Percentiles rank a stretch among this genome's conserved stretches.
phyloP scores from a whole-genome alignment of 2,113 vertebrate genomes.

The Ploceus nigricollis region DNA sequence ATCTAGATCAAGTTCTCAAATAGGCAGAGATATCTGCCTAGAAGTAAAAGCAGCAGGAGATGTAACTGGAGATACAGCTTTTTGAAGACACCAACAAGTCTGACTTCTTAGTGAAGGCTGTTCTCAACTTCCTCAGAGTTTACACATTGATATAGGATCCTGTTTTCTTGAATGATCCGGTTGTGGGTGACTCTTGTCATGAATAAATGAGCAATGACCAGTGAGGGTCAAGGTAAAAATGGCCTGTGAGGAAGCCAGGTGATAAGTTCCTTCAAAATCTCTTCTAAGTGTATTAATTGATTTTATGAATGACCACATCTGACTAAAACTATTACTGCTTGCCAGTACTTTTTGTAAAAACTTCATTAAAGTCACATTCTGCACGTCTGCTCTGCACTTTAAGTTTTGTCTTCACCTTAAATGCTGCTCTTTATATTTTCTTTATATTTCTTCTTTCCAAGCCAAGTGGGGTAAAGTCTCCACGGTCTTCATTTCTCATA shows the following conservation, averaged over 20 bases:
- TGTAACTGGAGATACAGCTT: not conserved
- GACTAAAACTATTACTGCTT: not conserved
- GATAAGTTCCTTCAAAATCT: not conserved
- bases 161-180: not conserved
- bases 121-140: not conserved
- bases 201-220: not conserved
- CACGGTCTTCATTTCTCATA: rapidly evolving
- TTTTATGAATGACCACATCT: not conserved
- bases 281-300: not conserved
- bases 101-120: not conserved
- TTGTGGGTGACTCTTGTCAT: not conserved
- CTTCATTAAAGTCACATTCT: not conserved
- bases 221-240: not conserved
- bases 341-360: not conserved
- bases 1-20: not conserved
- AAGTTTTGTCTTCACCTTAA: not conserved
- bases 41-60: not conserved
- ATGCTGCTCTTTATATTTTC: not conserved
- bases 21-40: not conserved
- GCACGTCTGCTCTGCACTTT: not conserved
- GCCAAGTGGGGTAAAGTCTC: not conserved
- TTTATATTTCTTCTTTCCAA: not conserved
- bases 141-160: not conserved
- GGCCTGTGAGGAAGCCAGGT: not conserved
- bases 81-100: not conserved